Evolutionary conservation across 2,113 vertebrate species (phyloP), one percentile per base, ranked within the genome.

Genomic region (Nothocercus julius): DNA sequence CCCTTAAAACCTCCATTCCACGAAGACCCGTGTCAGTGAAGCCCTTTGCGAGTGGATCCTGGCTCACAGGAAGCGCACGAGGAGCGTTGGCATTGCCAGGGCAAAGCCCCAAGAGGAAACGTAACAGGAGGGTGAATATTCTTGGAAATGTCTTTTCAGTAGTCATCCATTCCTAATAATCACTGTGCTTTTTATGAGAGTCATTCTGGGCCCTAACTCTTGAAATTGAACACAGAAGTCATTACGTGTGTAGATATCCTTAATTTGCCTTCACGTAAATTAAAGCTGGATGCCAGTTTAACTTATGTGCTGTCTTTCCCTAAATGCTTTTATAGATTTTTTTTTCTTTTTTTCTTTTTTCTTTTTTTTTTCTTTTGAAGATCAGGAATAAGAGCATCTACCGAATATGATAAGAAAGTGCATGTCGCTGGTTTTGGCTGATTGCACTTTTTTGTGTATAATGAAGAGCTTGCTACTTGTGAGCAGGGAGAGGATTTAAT

Each of bases 401-500:
- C 19, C 6, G 2, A 93, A 68, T 95, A 87, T 3, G 19, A 70
- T 84, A 95, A 94, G 84, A 72, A 14, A 66, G 76, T 62, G 69
- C 76, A 87, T 49, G 74, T 76, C 7, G 5, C 86, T 87, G 90
- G 54, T 79, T 90, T 95, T 73, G 75, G 76, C 88, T 96, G 82
- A 94, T 89, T 87, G 74, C 62, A 72, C 58, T 89, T 77, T 83
- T 83, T 93, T 87, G 59, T 80, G 54, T 68, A 13, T 95, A 92
- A 96, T 85, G 74, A 93, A 97, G 86, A 94, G 79, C 81, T 81
- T 94, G 59, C 94, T 92, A 45, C 70, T 88, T 58, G 89, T 68
- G 88, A 92, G 70, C 56, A 51, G 59, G 87, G 94, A 91, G 92
- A 82, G 30, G 74, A 79, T 89, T 94, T 95, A 95, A 97, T 94